phyloP scores from a whole-genome alignment of 2,113 vertebrate species.

The Monarcha castaneiventris region DNA sequence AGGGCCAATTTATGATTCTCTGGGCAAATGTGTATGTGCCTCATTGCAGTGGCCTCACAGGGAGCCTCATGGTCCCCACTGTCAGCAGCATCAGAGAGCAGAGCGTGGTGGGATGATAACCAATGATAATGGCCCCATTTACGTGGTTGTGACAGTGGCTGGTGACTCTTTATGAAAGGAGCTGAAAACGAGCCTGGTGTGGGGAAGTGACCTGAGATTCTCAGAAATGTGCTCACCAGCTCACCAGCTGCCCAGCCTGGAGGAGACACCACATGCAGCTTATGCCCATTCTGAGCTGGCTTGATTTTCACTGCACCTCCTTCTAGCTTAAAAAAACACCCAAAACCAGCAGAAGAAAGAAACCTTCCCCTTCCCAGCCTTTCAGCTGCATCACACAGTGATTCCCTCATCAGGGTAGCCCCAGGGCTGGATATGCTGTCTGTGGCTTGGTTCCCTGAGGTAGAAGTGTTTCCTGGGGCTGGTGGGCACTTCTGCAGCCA shows the following conservation, averaged over 20 bases:
- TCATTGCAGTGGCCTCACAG: fast-evolving
- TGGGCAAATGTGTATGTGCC: neutral
- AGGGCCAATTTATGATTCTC: neutral
- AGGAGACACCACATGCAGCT: fast-evolving
- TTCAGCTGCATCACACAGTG: neutral
- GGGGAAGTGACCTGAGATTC: neutral
- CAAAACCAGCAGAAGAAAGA: neutral
- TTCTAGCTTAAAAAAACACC: neutral
- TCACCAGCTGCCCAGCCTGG: neutral
- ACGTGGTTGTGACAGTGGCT: fast-evolving
- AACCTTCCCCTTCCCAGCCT: neutral
- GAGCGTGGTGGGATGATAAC: fast-evolving
- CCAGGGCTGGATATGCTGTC: neutral
- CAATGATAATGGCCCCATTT: neutral
- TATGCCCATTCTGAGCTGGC: neutral
- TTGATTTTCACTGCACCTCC: neutral
- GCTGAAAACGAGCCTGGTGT: neutral
- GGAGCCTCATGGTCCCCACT: fast-evolving
- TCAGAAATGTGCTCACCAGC: neutral
- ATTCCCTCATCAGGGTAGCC: neutral
- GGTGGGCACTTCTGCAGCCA: neutral
- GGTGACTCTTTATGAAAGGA: neutral
- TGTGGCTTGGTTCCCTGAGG: neutral
- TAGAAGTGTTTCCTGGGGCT: neutral
- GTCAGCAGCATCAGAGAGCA: neutral